Conservation (phyloP, 2,888 invertebrate species). For the Drosophila recens region DNA sequence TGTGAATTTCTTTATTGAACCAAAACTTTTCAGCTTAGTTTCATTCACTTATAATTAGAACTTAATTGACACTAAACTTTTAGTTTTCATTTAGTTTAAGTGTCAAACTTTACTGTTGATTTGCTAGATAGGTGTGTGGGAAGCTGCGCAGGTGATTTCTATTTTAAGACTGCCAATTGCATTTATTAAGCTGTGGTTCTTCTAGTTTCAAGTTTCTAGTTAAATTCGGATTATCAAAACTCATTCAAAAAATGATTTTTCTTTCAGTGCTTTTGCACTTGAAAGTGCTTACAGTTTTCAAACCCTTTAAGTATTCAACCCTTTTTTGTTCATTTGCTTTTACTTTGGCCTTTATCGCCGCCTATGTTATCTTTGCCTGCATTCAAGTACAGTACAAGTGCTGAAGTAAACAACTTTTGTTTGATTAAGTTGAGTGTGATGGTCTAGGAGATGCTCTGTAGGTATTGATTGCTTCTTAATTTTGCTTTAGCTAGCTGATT, state of each 20-base stretch:
- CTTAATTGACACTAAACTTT: not conserved
- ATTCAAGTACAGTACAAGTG: slow-evolving; percentile 27
- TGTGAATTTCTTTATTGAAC: not conserved
- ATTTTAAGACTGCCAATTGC: not conserved
- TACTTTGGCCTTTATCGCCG: slow-evolving; percentile 22
- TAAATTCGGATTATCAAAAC: slow-evolving; percentile 9
- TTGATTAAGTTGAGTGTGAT: not conserved
- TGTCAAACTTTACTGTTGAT: not conserved
- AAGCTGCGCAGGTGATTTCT: not conserved
- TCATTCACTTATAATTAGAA: not conserved
- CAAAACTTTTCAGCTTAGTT: not conserved
- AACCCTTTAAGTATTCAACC: slow-evolving; percentile 18
- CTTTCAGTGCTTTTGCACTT: slow-evolving; percentile 11
- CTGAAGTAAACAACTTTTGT: slow-evolving; percentile 9
- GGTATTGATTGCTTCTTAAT: too few species aligned
- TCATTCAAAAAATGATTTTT: slow-evolving; percentile 5
- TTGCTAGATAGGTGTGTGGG: not conserved
- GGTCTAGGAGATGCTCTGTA: slow-evolving; percentile 1
- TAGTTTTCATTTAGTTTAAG: not conserved
- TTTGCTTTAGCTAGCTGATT: too few species aligned
- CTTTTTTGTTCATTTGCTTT: slow-evolving; percentile 31
- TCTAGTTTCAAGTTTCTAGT: not conserved
- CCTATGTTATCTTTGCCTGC: slow-evolving; percentile 8
- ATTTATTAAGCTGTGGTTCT: not conserved
- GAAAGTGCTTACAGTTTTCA: slow-evolving; percentile 21